Percentiles rank a stretch among this genome's conserved stretches.
Conservation (phyloP, 1,140 invertebrate species). For the Anastrepha obliqua region DNA sequence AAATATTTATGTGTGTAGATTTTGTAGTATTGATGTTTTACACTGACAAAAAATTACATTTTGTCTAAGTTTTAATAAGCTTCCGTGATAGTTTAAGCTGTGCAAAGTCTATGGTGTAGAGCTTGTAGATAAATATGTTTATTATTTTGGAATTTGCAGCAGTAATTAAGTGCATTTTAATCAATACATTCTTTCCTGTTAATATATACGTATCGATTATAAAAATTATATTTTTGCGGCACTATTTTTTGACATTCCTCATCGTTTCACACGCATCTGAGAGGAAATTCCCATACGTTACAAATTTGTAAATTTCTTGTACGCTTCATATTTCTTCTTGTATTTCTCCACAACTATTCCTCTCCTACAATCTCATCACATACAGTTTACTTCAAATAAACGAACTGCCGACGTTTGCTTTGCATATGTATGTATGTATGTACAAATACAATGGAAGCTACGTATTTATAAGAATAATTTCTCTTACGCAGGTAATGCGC, state of each 20-base stretch:
- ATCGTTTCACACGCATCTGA: neutral
- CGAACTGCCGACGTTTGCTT: neutral
- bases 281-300: neutral
- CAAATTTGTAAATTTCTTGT: neutral
- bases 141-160: constrained; percentile 29
- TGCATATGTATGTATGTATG: constrained; percentile 6
- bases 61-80: constrained; percentile 23
- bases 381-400: neutral
- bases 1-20: constrained; percentile 37
- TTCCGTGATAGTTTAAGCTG: constrained; percentile 19
- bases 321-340: neutral
- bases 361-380: neutral
- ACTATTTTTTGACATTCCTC: neutral
- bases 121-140: constrained; percentile 47
- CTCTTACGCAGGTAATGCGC: constrained; percentile 25
- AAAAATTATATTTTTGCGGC: constrained; percentile 42
- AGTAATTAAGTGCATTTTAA: neutral
- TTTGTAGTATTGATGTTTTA: constrained; percentile 33
- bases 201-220: constrained; percentile 17
- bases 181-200: neutral
- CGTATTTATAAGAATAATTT: constrained; percentile 51
- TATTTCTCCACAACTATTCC: neutral
- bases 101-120: constrained; percentile 46
- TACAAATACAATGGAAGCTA: constrained; percentile 45
- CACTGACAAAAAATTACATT: constrained; percentile 23